Conservation (phyloP, 1,140 invertebrate genomes). For the Druon quercuslanigerum region DNA sequence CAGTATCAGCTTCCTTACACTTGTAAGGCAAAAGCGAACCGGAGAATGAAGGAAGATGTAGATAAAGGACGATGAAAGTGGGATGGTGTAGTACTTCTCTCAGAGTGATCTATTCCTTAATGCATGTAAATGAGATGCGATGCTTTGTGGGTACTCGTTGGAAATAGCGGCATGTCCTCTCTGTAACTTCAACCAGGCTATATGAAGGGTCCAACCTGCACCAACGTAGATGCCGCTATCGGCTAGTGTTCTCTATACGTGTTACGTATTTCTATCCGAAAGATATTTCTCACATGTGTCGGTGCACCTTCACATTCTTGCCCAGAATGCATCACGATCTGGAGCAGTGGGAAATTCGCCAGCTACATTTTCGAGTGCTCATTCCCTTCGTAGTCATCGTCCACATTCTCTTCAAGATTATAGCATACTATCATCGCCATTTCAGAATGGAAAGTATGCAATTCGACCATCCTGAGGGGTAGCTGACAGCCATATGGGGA, state of each 20-base stretch:
- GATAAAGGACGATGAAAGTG: conserved; percentile 22
- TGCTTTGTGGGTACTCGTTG: conserved; percentile 51
- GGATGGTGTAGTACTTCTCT: conserved; percentile 23
- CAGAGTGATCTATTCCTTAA: conserved; percentile 57
- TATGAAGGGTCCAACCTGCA: not conserved
- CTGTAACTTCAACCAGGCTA: conserved; percentile 32
- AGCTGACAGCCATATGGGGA: conserved; percentile 5
- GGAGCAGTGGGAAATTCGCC: conserved; percentile 53
- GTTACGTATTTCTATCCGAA: conserved; percentile 7
- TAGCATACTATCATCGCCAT: not conserved
- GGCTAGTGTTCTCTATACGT: conserved; percentile 42
- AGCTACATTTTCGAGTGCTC: conserved; percentile 32
- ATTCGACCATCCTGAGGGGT: conserved; percentile 22
- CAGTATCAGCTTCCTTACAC: not conserved
- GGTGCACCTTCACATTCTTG: not conserved
- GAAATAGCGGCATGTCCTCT: conserved; percentile 46
- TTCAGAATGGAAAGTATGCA: conserved; percentile 4
- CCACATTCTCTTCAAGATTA: conserved; percentile 26
- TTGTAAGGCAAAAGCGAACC: not conserved
- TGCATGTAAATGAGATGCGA: conserved; percentile 62
- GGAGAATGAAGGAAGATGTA: conserved; percentile 10
- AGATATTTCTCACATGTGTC: not conserved
- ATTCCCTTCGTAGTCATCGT: conserved; percentile 25
- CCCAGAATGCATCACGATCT: conserved; percentile 31
- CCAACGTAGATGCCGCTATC: conserved; percentile 13